Evolutionary conservation across 2,888 invertebrate genomes (phyloP).

Genomic region (Eupithecia tripunctaria): DNA sequence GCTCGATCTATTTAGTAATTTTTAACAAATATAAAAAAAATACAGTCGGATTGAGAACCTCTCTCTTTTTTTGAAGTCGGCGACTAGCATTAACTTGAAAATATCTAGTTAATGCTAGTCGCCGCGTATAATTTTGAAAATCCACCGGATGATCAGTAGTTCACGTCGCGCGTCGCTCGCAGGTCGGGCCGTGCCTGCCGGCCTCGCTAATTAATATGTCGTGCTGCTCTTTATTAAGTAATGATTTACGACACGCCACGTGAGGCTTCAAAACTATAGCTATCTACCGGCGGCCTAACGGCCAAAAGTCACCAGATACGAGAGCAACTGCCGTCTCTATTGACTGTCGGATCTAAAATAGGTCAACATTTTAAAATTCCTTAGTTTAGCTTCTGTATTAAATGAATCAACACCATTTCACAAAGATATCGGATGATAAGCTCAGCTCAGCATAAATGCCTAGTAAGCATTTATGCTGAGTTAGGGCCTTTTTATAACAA

Average conservation of each 20-base stretch:
- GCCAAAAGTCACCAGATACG: not conserved
- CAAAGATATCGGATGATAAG: no score
- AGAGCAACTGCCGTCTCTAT: no score
- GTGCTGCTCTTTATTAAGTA: constrained; percentile 75
- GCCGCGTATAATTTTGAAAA: no score
- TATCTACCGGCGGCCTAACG: not conserved
- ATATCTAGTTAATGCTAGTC: no score
- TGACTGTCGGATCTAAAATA: no score
- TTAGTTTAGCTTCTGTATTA: not conserved
- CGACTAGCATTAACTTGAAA: no score
- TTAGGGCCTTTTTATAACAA: no score
- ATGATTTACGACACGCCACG: constrained; percentile 66
- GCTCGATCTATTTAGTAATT: not conserved
- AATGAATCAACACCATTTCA: not conserved
- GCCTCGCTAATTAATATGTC: constrained; percentile 73
- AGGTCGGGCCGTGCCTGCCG: constrained; percentile 9
- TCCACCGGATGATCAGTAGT: not conserved
- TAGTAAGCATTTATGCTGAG: not conserved
- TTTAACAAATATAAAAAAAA: no score
- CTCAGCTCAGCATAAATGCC: no score
- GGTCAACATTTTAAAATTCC: not conserved
- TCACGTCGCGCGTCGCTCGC: not conserved
- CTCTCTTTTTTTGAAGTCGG: no score
- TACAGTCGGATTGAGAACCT: no score
- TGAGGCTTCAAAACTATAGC: not conserved